Evolutionary conservation across 2,888 invertebrate genomes (phyloP), one percentile per base, ranked within the genome.

Genomic region (Carcina quercana): DNA sequence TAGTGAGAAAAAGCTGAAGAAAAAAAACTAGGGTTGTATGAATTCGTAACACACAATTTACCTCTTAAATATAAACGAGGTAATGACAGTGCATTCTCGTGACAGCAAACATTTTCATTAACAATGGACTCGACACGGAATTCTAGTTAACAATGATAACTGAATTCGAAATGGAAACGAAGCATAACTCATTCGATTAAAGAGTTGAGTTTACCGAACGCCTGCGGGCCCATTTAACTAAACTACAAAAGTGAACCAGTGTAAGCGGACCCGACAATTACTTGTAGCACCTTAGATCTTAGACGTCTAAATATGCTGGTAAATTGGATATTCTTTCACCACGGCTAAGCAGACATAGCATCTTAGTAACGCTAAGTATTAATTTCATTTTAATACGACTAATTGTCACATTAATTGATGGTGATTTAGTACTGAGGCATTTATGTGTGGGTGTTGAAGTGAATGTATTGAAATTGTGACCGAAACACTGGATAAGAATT

Each of bases 141-240:
- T 56, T 51, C 52, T 61, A 51, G 63, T 66, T 65, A 69, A 63
- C 60, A 50, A 65, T 61, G 59, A 69, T 70, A 76, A 73, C 73
- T 67, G 63, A 66, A 67, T 64, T 61, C 58, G 51, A 44, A 45
- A 36, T 54, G 38, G 57, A 67, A 67, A 80, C 73, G 63, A 76
- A 68, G 69, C 80, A 71, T 79, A 79, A 75, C 79, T 80, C 76
- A 82, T 80, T 79, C 65, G 71, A 76, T 82, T 80, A 75, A 72
- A 52, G 35, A 40, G 41, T 43, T 48, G 47, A 43, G 53, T 53
- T 61, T 54, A 55, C 56, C 47, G 45, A 49, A 52, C 40, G 57
- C 53, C 75, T 79, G 82, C 76, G 78, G 82, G 79, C 49, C 43
- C 45, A 47, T 59, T 59, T 65, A 67, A 66, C 61, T 52, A 45